Base-by-base conservation (phyloP, 2,797 vertebrate species). In the Smutsia temminckii region DNA sequence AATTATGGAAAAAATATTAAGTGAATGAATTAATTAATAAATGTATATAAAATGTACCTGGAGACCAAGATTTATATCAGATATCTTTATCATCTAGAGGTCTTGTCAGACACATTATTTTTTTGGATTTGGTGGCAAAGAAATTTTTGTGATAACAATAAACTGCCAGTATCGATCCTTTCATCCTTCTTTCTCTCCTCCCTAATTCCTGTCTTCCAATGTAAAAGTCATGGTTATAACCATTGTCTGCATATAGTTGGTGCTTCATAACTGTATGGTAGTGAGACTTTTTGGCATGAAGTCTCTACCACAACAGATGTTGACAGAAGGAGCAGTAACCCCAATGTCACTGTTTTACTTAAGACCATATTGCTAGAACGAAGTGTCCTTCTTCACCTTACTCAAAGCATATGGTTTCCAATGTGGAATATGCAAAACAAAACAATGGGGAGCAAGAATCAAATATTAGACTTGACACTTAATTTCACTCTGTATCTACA, bases 201-300 rank as follows among this genome's bases (percentile, higher is more conserved):
- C 25, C n/a, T 11, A 68, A 49, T 63, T 77, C 61, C 34, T 79
- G n/a, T 46, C 46, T 75, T 91, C 46, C 21, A 77, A 3, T 61
- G 7, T 88, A 57, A 77, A 94, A 94, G 14, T 88, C 66, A 78
- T 46, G 53, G 63, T 85, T 95, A 46, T 88, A 86, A 77, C 40
- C 34, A 85, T 49, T 71, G 37, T 81, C 32, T 84, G 10, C 25
- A 83, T 85, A 23, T 9, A 89, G 21, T 75, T 88, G 51, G 29
- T 88, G n/a, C 34, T 92, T 72, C 85, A 57, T 27, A 85, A 87
- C n/a, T 69, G 27, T 59, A 55, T 20, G 27, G 1, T 18, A 55
- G 6, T 77, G 27, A 63, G 53, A 72, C 25, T 69, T 85, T 87
- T 75, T 12, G 29, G n/a, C 5, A 71, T 16, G 5, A 93, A 51